Base-by-base conservation (phyloP, 1,140 invertebrate genomes). In the Conus betulinus region DNA sequence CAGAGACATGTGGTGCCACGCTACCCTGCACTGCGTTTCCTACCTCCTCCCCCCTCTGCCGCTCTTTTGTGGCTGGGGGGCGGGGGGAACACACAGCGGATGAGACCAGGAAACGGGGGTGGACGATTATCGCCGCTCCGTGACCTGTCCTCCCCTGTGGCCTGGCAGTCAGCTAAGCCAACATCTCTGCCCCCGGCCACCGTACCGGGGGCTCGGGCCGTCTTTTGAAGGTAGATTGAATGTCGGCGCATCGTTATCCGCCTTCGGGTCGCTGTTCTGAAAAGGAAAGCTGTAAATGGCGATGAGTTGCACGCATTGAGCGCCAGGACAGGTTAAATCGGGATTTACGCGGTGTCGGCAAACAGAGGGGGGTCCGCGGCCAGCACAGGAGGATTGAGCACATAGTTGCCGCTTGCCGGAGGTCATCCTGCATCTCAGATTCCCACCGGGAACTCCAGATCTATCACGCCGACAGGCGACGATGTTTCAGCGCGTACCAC, bases 301-400 rank as follows among this genome's bases (percentile, higher is more conserved):
- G 85, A 87, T 87, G 27, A 87, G 71, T 51, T 20, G 71, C 85
- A 87, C 85, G 85, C 85, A 79, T 87, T 78, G 71, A 87, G 85
- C 85, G 85, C 13, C 85, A n/a, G 3, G 27, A 78, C 85, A 57
- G 85, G 71, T 78, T 78, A 78, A 87, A 87, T 53, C 85, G 51
- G 85, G 85, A 87, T 87, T 87, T 78, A 79, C 85, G 57, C 53
- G 85, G 79, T 87, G 85, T 87, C 71, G 71, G 85, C 85, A 87
- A 78, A 87, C 55, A 87, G 23, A n/a, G n/a, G 57, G 25, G n/a
- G 76, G 83, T 84, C 27, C 39, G 5, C 57, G 55, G 55, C 5
- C 10, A 57, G 13, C 27, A 4, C 83, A 5, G 25, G 10, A 5
- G 25, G 10, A 5, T 63, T 84, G 23, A 60, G 53, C 25, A 51